Base-by-base conservation (phyloP, 2,113 vertebrate genomes). In the Oncorhynchus tshawytscha region DNA sequence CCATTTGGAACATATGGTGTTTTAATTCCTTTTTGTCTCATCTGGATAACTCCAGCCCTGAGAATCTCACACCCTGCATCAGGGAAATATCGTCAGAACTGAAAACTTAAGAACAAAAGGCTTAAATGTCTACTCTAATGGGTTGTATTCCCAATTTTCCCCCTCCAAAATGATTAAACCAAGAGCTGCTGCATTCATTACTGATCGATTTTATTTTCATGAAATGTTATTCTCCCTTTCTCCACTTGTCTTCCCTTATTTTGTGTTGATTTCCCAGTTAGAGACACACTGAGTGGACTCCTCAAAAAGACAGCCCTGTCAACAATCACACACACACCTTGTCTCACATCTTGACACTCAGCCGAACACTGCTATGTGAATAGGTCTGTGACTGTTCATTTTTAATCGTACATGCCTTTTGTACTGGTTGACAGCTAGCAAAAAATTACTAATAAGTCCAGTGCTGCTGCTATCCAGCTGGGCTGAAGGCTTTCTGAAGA, bases 1-100 rank as follows among this genome's bases (percentile, higher is more conserved):
- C 85, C 84, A 82, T 91, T 90, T 90, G 82, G 86, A 94, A 92
- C 94, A 94, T 94, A 94, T 93, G 93, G 94, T 81, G 81, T 91
- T 94, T 93, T 94, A 93, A 94, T 94, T 94, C 90, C 86, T 90
- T 85, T 89, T 87, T 86, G 94, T 94, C 92, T 94, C 94, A 92
- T 93, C 93, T 94, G 92, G 92, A 87, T 93, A 92, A 89, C 88
- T 93, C 89, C 25, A 82, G 88, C 88, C 90, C 81, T 64, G 72
- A 72, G 79, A 91, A 91, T 92, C 91, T 88, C 83, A 68, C 80
- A 45, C 74, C 75, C 88, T 90, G 87, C 92, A 92, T 92, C 90
- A 89, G 93, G 91, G 91, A 93, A 94, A 92, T 93, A 91, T 91
- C 87, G 83, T 87, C 91, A 92, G 90, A 88, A 83, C 81, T 85